A percentile compares a stretch with the other conserved stretches of the same genome.
phyloP scores from a whole-genome alignment of 2,888 invertebrate species.

The Sarcophaga variegata region DNA sequence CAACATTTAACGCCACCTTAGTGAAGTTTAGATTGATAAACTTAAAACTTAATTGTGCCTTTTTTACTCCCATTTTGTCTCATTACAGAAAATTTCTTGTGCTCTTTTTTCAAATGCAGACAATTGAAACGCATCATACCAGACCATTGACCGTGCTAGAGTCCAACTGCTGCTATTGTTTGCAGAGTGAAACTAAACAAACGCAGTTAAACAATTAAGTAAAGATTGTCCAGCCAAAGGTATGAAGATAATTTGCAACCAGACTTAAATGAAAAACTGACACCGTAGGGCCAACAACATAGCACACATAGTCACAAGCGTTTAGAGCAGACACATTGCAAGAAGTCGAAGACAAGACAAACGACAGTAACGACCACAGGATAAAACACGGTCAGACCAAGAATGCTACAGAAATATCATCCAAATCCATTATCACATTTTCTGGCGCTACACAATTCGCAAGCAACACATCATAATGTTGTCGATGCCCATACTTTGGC shows the following conservation, averaged over 20 bases:
- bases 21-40: constrained; percentile 67
- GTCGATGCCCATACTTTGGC: constrained; percentile 73
- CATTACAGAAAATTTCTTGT: constrained; percentile 62
- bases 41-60: constrained; percentile 67
- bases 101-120: constrained; percentile 59
- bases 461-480: constrained; percentile 72
- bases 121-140: constrained; percentile 62
- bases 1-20: constrained; percentile 67
- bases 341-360: not conserved
- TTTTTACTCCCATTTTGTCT: constrained; percentile 54
- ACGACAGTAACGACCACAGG: constrained; percentile 31
- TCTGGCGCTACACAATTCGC: constrained; percentile 81
- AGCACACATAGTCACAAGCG: not conserved
- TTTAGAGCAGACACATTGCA: not conserved
- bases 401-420: constrained; percentile 82
- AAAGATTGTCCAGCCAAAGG: constrained; percentile 54
- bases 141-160: constrained; percentile 73
- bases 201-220: constrained; percentile 54
- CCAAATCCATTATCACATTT: constrained; percentile 82
- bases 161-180: constrained; percentile 45
- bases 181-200: constrained; percentile 45
- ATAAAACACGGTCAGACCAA: constrained; percentile 70
- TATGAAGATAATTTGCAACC: constrained; percentile 58
- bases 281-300: constrained; percentile 67
- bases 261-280: constrained; percentile 69